Conservation (phyloP, 2,797 vertebrate species). For the Dryobates pubescens region DNA sequence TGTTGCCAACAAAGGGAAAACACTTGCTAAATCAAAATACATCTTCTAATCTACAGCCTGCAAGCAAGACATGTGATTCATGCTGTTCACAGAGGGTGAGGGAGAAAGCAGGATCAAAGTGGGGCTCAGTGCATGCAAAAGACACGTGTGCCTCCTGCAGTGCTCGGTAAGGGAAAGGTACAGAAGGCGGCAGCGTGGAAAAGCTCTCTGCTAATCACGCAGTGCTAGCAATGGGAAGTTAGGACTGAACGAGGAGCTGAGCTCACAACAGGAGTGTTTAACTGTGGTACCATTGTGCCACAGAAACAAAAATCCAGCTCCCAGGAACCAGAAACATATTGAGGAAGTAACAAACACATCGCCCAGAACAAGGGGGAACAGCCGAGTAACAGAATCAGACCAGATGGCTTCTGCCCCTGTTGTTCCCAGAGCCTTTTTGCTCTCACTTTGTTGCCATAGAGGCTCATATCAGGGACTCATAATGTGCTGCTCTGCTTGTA, state of each 20-base stretch:
- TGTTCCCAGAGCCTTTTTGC: conserved; percentile 40
- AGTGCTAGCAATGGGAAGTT: background rate
- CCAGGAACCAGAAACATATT: conserved; percentile 64
- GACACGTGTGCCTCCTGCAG: conserved; percentile 23
- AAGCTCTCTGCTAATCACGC: conserved; percentile 11
- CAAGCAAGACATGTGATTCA: conserved; percentile 11
- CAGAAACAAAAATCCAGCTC: conserved; percentile 19
- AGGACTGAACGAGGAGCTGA: conserved; percentile 20
- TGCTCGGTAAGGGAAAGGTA: conserved; percentile 25
- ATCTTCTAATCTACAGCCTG: conserved; percentile 4
- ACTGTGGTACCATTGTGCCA: background rate
- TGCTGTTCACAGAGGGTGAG: background rate
- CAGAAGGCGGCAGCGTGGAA: conserved; percentile 33
- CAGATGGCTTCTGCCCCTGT: conserved; percentile 51
- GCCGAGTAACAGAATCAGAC: conserved; percentile 27
- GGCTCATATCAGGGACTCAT: conserved; percentile 12
- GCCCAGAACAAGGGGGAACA: conserved; percentile 49
- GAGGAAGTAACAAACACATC: conserved; percentile 56
- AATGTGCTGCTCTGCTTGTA: background rate
- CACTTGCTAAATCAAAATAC: conserved; percentile 5
- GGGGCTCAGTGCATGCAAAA: conserved; percentile 9
- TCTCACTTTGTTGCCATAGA: conserved; percentile 57
- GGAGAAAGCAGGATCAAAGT: conserved; percentile 34
- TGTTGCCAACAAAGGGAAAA: conserved; percentile 20
- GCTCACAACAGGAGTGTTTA: background rate